A percentile compares a stretch with the other conserved stretches of the same genome.
Evolutionary conservation across 2,113 vertebrate species (phyloP).

Genomic region (Nothocercus nigrocapillus): DNA sequence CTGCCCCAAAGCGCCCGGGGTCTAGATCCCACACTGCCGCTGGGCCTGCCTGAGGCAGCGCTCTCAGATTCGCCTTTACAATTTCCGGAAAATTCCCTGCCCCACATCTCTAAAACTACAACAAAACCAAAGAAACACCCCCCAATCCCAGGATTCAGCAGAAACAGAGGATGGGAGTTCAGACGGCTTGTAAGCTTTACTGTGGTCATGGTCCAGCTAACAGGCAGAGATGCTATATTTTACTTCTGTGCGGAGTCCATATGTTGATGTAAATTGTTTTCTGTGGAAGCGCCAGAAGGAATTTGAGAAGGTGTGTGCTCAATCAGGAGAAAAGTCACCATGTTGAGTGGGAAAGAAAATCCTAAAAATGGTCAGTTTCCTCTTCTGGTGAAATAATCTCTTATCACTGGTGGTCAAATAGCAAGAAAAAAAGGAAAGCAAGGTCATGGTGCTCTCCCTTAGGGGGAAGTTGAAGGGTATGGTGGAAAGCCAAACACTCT

Average conservation of each 20-base stretch:
- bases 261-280: not conserved
- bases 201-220: accelerated
- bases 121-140: accelerated
- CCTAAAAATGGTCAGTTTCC: not conserved
- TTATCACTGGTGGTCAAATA: not conserved
- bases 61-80: accelerated
- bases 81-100: not conserved
- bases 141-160: not conserved
- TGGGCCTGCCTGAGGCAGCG: accelerated
- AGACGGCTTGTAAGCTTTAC: accelerated
- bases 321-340: not conserved
- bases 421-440: not conserved
- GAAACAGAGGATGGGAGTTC: not conserved
- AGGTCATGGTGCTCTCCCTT: not conserved
- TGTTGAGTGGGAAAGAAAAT: not conserved
- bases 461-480: not conserved
- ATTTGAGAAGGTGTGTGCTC: accelerated
- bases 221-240: accelerated
- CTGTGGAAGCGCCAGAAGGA: not conserved
- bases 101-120: not conserved
- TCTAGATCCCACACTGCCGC: not conserved
- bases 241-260: accelerated
- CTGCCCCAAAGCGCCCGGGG: not conserved
- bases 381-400: not conserved
- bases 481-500: not conserved